Percentiles rank a stretch among this genome's conserved stretches.
phyloP scores from a whole-genome alignment of 2,113 vertebrate genomes.

The Sceloporus undulatus region DNA sequence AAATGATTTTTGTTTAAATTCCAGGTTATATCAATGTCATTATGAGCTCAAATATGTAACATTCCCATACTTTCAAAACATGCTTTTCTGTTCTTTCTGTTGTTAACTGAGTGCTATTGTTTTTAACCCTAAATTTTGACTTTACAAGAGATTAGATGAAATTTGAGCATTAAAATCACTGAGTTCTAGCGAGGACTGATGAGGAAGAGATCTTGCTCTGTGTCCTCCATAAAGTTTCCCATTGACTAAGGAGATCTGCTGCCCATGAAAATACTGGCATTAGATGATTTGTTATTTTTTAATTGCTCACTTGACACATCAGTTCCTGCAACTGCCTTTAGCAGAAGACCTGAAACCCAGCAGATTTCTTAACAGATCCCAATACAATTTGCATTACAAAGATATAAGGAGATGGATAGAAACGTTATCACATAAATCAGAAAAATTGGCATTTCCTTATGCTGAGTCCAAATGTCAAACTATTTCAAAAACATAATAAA shows the following conservation, averaged over 20 bases:
- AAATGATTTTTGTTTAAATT: constrained; percentile 13
- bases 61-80: constrained; percentile 18
- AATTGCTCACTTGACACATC: constrained; percentile 1
- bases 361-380: constrained; percentile 8
- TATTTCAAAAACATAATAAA: neutral
- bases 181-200: neutral
- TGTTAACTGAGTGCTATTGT: too few relatives aligned
- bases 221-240: constrained; percentile 9
- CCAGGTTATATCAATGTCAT: neutral
- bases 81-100: neutral
- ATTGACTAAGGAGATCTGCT: neutral
- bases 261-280: too few relatives aligned
- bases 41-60: constrained; percentile 2
- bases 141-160: neutral
- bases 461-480: neutral
- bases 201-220: constrained; percentile 15
- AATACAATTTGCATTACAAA: neutral
- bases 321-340: constrained; percentile 22
- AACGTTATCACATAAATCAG: neutral
- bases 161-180: neutral
- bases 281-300: neutral
- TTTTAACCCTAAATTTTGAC: neutral
- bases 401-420: neutral
- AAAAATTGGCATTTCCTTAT: neutral
- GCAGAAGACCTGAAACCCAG: neutral